phyloP scores from a whole-genome alignment of 2,888 invertebrate genomes.

The Pomacea canaliculata region DNA sequence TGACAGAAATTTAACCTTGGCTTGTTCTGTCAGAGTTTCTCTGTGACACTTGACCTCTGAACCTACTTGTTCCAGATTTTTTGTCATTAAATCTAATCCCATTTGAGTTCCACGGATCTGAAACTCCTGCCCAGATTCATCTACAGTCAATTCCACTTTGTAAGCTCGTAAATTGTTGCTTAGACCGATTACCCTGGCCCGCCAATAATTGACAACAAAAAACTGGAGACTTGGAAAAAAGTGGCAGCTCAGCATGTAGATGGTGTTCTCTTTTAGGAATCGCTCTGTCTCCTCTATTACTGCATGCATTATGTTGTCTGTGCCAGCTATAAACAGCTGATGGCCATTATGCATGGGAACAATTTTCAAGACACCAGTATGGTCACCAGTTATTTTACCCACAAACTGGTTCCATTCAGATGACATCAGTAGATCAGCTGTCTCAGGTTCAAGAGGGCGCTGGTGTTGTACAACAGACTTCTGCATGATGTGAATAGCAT shows the following conservation, averaged over 20 bases:
- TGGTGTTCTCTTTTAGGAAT: constrained; percentile 35
- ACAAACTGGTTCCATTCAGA: constrained; percentile 8
- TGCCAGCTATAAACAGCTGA: constrained; percentile 6
- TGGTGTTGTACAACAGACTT: constrained; percentile 18
- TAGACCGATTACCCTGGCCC: constrained; percentile 28
- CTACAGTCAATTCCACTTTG: constrained; percentile 4
- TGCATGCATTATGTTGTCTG: constrained; percentile 15
- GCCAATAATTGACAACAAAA: constrained; percentile 33
- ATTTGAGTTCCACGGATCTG: constrained; percentile 1
- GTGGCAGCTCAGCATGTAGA: constrained; percentile 20
- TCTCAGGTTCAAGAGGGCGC: constrained; percentile 10
- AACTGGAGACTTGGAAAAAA: constrained; percentile 21
- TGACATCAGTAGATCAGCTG: not conserved
- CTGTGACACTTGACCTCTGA: not conserved
- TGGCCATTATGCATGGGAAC: not conserved
- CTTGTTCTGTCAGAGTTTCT: not conserved
- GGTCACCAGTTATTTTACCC: not conserved
- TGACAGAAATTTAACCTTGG: not conserved
- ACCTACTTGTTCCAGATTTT: constrained; percentile 6
- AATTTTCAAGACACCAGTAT: constrained; percentile 26
- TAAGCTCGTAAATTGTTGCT: constrained; percentile 1
- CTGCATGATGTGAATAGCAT: constrained; percentile 20
- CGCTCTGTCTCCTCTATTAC: constrained; percentile 25
- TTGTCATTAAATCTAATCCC: not conserved
- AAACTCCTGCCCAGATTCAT: constrained; percentile 2